Conservation (phyloP, 2,797 vertebrate genomes). For the Typhlichthys eigenmanni region DNA sequence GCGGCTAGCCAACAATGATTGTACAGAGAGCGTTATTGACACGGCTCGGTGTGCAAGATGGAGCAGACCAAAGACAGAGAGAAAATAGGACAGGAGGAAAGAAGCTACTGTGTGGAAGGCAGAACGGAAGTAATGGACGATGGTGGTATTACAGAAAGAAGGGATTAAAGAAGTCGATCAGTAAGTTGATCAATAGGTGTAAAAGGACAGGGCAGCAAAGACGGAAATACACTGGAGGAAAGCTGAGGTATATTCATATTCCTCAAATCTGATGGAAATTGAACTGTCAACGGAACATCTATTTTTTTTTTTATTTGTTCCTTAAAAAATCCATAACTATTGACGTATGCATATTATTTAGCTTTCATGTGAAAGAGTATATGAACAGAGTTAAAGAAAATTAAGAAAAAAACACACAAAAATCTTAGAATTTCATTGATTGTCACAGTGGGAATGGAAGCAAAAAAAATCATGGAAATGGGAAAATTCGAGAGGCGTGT, state of each 20-base stretch:
- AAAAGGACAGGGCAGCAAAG: not conserved
- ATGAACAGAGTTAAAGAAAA: not conserved
- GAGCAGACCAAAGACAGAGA: not conserved
- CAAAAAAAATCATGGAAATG: constrained; percentile 40
- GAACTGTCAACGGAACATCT: too few species aligned
- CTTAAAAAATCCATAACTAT: too few species aligned
- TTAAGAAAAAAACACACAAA: not conserved
- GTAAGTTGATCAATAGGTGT: too few species aligned
- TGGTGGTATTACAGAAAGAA: not conserved
- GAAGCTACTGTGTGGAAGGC: not conserved
- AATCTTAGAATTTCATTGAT: constrained; percentile 29
- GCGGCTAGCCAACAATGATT: constrained; percentile 21
- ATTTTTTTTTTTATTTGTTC: too few species aligned
- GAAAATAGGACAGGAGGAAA: not conserved
- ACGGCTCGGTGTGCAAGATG: not conserved
- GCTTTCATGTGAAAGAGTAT: not conserved
- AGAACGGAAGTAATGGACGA: constrained; percentile 1
- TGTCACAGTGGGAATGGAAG: constrained; percentile 12
- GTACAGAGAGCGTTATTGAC: constrained; percentile 10
- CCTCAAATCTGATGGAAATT: too few species aligned
- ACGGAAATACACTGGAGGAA: not conserved
- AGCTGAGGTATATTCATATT: too few species aligned
- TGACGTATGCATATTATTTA: too few species aligned
- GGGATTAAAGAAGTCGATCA: not conserved
- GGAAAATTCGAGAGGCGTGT: constrained; percentile 35